Evolutionary conservation across 1,140 invertebrate species (phyloP).

Genomic region (Daktulosphaira vitifoliae): DNA sequence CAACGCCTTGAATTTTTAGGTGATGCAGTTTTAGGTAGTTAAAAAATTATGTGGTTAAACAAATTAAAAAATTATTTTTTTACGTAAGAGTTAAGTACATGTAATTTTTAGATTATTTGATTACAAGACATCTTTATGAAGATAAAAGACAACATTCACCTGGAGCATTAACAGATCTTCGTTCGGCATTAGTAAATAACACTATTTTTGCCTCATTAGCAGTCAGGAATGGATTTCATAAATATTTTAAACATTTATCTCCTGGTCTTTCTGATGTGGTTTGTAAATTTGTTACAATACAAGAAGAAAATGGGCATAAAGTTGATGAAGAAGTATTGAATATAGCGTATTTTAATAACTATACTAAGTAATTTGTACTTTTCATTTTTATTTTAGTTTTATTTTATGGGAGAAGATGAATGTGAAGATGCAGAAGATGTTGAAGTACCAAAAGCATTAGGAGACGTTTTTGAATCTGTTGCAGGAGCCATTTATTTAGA

Average conservation of each 20-base stretch:
- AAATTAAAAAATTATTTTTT: background rate
- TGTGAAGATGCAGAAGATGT: slow-evolving; percentile 58
- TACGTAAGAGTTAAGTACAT: background rate
- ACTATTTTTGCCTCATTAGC: slow-evolving; percentile 82
- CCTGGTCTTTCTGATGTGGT: slow-evolving; percentile 58
- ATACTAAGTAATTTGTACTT: no score
- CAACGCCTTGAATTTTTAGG: slow-evolving; percentile 92
- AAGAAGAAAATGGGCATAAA: slow-evolving; percentile 58
- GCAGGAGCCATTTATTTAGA: slow-evolving; percentile 89
- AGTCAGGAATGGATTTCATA: slow-evolving; percentile 75
- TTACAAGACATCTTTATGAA: slow-evolving; percentile 81
- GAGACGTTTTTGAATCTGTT: slow-evolving; percentile 87
- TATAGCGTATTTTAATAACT: no score
- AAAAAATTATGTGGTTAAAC: background rate
- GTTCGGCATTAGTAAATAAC: slow-evolving; percentile 92
- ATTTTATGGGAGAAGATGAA: slow-evolving; percentile 61
- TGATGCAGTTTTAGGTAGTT: slow-evolving; percentile 71
- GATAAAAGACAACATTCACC: slow-evolving; percentile 57
- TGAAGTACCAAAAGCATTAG: slow-evolving; percentile 90
- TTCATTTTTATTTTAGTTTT: slow-evolving; percentile 40
- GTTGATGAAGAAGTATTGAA: slow-evolving; percentile 52
- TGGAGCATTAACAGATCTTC: slow-evolving; percentile 80
- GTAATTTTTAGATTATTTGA: slow-evolving; percentile 65
- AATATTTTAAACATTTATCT: slow-evolving; percentile 57
- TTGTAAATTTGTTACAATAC: slow-evolving; percentile 68